Evolutionary conservation across 2,888 invertebrate genomes (phyloP), one percentile per base, ranked within the genome.

Genomic region (Tuberolachnus salignus): DNA sequence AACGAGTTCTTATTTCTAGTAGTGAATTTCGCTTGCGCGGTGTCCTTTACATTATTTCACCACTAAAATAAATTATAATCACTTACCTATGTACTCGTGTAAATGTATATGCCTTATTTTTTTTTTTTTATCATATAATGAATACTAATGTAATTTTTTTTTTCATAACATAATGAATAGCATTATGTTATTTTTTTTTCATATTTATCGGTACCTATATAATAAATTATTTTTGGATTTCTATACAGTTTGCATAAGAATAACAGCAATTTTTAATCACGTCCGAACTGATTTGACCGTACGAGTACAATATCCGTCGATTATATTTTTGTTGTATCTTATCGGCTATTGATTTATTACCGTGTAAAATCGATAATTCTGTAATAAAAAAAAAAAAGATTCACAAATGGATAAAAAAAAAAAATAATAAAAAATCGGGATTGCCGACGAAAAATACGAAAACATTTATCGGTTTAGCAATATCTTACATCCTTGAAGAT

Each of bases 391-490:
- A 34, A 34, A 34, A 34, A 34, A 34, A 34, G 6, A 34, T 34
- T 34, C 34, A 34, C 34, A 34, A 6, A 34, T 6, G 6, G 34
- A 34, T 4, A 34, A 34, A 34, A 34, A 34, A 6, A 34, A 34
- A 3, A 34, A 3, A 34, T 34, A n/a, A n/a, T n/a, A n/a, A n/a
- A n/a, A n/a, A n/a, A n/a, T n/a, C n/a, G n/a, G n/a, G n/a, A n/a
- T n/a, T n/a, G n/a, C n/a, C n/a, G n/a, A n/a, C n/a, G n/a, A 4
- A 34, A 34, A 34, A 34, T 34, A 34, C 42, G 34, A 57, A 46
- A 49, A 72, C 34, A 26, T 61, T 72, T 59, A 71, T 71, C 59
- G 61, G 49, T 72, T 72, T 26, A 49, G 72, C 46, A 72, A 72
- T 26, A 51, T 66, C 42, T 34, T 49, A 51, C 51, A 63, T 73